A percentile compares a stretch with the other conserved stretches of the same genome.
Evolutionary conservation across 1,140 invertebrate genomes (phyloP).

Genomic region (Oryzaephilus surinamensis): DNA sequence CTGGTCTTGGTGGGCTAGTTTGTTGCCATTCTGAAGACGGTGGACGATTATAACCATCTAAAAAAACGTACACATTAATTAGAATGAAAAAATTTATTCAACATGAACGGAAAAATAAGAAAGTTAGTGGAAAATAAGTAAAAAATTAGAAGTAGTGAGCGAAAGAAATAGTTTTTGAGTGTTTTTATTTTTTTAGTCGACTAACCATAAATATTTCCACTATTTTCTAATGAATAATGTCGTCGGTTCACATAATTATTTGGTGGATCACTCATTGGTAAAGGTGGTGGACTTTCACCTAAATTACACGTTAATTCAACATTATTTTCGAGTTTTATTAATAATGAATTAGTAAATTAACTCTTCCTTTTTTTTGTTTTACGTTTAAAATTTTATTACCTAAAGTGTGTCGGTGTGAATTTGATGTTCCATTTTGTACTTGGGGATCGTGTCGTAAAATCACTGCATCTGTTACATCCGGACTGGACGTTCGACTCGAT

Average conservation of each 20-base stretch:
- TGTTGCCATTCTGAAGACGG: constrained; percentile 12
- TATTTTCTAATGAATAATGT: constrained; percentile 18
- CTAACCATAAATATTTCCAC: constrained; percentile 26
- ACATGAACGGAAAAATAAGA: constrained; percentile 1
- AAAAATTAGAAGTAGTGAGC: constrained; percentile 9
- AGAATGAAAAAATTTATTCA: not conserved
- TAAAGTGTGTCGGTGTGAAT: constrained; percentile 30
- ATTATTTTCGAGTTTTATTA: constrained; percentile 1
- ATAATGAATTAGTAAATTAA: constrained; percentile 1
- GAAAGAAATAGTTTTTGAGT: constrained; percentile 14
- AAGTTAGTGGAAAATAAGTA: constrained; percentile 1
- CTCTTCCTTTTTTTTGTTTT: no score
- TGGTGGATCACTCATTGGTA: constrained; percentile 30
- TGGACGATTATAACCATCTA: constrained; percentile 10
- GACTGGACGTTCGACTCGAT: constrained; percentile 35
- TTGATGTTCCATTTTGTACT: constrained; percentile 22
- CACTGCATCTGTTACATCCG: constrained; percentile 30
- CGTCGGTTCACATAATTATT: constrained; percentile 18
- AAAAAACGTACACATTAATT: constrained; percentile 1
- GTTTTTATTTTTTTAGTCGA: constrained; percentile 14
- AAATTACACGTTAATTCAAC: constrained; percentile 5
- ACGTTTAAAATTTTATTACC: constrained; percentile 19
- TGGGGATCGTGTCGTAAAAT: constrained; percentile 26
- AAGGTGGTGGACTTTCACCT: constrained; percentile 32
- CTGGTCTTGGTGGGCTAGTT: constrained; percentile 15